Base-by-base conservation (phyloP, 2,113 vertebrate genomes). In the Trematomus loennbergii region DNA sequence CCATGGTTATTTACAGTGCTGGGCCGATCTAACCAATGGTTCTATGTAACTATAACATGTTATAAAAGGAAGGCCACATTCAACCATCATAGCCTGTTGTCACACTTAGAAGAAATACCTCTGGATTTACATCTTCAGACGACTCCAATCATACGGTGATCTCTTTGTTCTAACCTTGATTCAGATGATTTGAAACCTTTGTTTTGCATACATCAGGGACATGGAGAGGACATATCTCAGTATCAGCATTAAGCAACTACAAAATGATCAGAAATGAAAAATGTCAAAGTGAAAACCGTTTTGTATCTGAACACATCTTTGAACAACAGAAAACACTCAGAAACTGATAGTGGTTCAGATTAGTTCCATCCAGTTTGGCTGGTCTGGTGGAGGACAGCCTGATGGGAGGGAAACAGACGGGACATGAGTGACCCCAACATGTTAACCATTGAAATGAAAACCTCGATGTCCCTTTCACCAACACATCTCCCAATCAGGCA, bases 311-410 rank as follows among this genome's bases (percentile, higher is more conserved):
- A 40, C 36, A 40, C 36, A 8, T 40, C 36, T 43, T 12, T 45
- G 61, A 73, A 22, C 55, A 63, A 63, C 25, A 50, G 15, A 50
- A 50, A 6, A 36, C 0, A 18, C 12, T 52, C 20, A 59, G 45
- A 52, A n/a, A 13, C 15, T 15, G 15, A 61, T 12, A 61, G 55
- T 68, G 81, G 55, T 62, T 77, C 54, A 50, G 36, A 40, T 36
- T 2, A 18, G n/a, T 29, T 72, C 17, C 33, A 3, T 54, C 45
- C 8, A 49, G 40, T 29, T 25, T 4, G 16, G 53, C 18, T 66
- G 20, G 54, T 67, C 60, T 40, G 64, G 43, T 50, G 22, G 20
- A 53, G 46, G 20, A 60, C 33, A 53, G 52, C 45, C 45, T 16
- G 29, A 67, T 43, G 22, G 45, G 33, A 1, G 40, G 29, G n/a